phyloP scores from a whole-genome alignment of 2,888 invertebrate species.

The Fabriciana adippe region DNA sequence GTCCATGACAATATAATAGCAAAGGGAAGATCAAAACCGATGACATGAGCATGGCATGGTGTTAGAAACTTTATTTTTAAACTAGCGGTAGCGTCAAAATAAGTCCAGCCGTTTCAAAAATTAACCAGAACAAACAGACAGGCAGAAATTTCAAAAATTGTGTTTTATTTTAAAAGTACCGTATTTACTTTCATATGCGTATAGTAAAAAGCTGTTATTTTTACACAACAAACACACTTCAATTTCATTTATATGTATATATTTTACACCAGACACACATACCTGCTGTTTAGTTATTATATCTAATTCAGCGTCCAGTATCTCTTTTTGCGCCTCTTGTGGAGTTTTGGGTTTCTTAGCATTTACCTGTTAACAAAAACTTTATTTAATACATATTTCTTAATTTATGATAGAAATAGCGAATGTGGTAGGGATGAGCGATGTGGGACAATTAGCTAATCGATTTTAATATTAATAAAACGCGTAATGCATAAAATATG shows the following conservation, averaged over 20 bases:
- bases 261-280: constrained; percentile 9
- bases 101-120: no score
- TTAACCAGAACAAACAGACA: not conserved
- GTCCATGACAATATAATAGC: no score
- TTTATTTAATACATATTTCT: not conserved
- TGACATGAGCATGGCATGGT: no score
- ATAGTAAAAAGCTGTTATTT: no score
- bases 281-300: constrained; percentile 93
- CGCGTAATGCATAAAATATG: no score
- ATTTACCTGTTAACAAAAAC: constrained; percentile 58
- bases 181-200: not conserved
- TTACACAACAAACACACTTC: no score
- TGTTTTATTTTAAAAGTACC: not conserved
- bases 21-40: no score
- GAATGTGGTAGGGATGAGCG: not conserved
- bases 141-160: not conserved
- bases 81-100: no score
- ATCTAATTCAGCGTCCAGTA: constrained; percentile 95
- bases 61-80: no score
- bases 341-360: constrained; percentile 84
- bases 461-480: no score
- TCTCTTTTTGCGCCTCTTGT: constrained; percentile 93
- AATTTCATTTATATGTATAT: no score
- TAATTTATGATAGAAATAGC: not conserved
- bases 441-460: not conserved